These are phyloP conservation scores for Zosterops hypoxanthus DNA, from an alignment of 2,113 vertebrate genomes.

Conservation along the genomic window DNA sequence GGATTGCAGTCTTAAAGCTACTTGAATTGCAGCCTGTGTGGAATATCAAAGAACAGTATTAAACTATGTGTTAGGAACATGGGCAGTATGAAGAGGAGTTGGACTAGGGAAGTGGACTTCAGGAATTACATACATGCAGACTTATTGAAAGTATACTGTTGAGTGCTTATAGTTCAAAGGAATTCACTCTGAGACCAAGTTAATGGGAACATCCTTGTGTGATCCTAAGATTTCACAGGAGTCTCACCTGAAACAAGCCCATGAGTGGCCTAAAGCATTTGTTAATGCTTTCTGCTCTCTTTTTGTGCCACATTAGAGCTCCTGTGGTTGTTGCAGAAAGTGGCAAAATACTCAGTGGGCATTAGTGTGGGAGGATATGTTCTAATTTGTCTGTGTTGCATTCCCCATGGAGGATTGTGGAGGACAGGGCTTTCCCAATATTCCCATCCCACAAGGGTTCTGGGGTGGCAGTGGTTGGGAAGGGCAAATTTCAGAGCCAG, in stretches of 20 bases:
- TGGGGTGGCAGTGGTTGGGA: neutral
- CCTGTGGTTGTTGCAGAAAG: neutral
- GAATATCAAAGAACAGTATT: neutral
- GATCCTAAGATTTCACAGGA: neutral
- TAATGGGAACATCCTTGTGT: neutral
- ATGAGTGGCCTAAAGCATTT: neutral
- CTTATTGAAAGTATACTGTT: neutral
- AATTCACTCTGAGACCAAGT: neutral
- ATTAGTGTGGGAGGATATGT: rapidly evolving
- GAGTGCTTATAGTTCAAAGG: neutral
- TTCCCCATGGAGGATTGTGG: neutral
- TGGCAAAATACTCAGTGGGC: rapidly evolving
- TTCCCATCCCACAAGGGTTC: rapidly evolving
- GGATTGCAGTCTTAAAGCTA: neutral
- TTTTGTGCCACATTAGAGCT: neutral
- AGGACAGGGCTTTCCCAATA: neutral
- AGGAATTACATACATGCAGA: neutral
- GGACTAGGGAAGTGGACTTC: neutral
- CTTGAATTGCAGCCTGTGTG: neutral
- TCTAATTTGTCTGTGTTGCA: neutral
- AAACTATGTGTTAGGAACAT: neutral
- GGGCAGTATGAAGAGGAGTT: neutral
- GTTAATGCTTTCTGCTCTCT: neutral
- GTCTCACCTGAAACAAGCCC: neutral
- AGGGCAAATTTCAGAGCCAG: neutral